phyloP scores from a whole-genome alignment of 2,797 vertebrate genomes.

The Hydrolagus colliei region DNA sequence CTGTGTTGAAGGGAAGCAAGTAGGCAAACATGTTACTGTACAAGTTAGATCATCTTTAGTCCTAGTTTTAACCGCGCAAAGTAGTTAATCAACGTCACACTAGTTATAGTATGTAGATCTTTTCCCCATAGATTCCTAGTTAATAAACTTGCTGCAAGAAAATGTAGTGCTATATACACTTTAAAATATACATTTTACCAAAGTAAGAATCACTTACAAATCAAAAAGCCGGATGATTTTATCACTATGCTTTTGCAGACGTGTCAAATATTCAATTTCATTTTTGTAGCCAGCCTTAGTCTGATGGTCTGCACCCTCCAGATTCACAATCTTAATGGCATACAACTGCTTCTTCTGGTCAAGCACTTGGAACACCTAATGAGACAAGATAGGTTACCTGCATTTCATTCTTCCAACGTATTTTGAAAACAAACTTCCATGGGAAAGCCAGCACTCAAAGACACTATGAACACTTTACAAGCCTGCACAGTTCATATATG shows the following conservation, averaged over 20 bases:
- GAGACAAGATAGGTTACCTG: not conserved
- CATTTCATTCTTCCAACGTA: not conserved
- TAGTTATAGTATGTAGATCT: too few relatives aligned
- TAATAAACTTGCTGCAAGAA: too few relatives aligned
- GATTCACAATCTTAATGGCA: conserved; percentile 85
- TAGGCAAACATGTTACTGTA: not conserved
- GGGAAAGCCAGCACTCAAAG: too few relatives aligned
- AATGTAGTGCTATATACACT: too few relatives aligned
- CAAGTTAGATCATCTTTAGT: too few relatives aligned
- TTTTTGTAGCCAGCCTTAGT: conserved; percentile 89
- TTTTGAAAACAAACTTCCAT: too few relatives aligned
- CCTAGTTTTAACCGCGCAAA: too few relatives aligned
- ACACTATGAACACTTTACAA: too few relatives aligned
- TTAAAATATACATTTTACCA: too few relatives aligned
- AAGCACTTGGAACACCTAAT: conserved; percentile 88
- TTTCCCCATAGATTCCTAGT: too few relatives aligned
- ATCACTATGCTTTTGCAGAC: conserved; percentile 85
- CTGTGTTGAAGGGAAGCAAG: conserved; percentile 48
- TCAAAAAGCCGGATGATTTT: conserved; percentile 91
- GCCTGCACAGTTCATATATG: too few relatives aligned
- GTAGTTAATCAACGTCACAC: too few relatives aligned
- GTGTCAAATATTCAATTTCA: conserved; percentile 88
- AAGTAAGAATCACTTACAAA: conserved; percentile 67
- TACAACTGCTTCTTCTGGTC: conserved; percentile 84
- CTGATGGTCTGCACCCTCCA: conserved; percentile 82